Percentiles rank a stretch among this genome's conserved stretches.
Conservation (phyloP, 2,113 vertebrate genomes). For the Otis tarda region DNA sequence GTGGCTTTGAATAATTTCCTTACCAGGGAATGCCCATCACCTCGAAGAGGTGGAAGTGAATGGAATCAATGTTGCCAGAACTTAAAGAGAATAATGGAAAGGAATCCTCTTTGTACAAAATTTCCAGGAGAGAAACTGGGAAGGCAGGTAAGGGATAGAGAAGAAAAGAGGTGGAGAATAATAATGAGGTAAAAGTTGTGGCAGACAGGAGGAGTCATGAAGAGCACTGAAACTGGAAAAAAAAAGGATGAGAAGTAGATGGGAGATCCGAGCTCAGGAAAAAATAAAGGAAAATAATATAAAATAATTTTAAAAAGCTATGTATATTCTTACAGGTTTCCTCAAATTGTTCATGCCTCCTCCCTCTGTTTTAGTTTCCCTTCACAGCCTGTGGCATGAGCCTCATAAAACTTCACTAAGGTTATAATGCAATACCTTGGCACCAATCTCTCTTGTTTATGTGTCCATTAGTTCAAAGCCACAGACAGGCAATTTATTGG, state of each 20-base stretch:
- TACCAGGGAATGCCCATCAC: neutral
- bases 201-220: neutral
- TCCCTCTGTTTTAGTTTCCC: neutral
- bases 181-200: neutral
- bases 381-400: neutral
- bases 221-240: neutral
- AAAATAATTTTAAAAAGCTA: neutral
- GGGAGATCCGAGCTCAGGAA: neutral
- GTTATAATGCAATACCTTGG: slow-evolving; percentile 60
- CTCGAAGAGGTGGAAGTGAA: neutral
- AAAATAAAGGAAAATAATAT: neutral
- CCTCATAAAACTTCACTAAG: slow-evolving; percentile 24
- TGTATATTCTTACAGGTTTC: neutral
- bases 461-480: slow-evolving; percentile 75
- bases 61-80: neutral
- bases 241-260: neutral
- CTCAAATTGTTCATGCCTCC: neutral
- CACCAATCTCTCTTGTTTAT: slow-evolving; percentile 72
- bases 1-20: neutral
- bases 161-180: neutral
- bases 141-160: neutral
- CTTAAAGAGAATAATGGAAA: neutral
- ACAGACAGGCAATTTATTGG: slow-evolving; percentile 75
- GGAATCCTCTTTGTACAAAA: neutral
- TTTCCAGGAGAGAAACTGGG: neutral